Evolutionary conservation across 2,888 invertebrate genomes (phyloP).

Genomic region (Eupithecia exiguata): DNA sequence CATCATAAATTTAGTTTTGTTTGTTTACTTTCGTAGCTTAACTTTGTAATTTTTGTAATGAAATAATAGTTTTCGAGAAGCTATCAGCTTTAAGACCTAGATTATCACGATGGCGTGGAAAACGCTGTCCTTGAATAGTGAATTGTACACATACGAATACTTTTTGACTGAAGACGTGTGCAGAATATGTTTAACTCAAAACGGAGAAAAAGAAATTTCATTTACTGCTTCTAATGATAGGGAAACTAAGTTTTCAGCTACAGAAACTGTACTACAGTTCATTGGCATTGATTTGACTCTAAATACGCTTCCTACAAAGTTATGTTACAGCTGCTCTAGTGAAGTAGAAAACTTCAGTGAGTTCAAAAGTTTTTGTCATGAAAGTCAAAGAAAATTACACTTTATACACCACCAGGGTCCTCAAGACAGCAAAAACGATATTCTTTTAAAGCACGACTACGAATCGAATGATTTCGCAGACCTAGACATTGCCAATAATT

Average conservation of each 20-base stretch:
- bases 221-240: conserved; percentile 40
- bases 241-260: conserved; percentile 44
- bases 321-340: conserved; percentile 61
- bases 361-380: conserved; percentile 66
- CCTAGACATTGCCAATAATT: neutral
- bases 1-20: neutral
- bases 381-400: conserved; percentile 57
- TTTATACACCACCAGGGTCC: conserved; percentile 50
- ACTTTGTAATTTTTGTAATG: neutral
- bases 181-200: conserved; percentile 67
- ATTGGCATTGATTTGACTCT: conserved; percentile 60
- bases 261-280: conserved; percentile 60
- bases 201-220: conserved; percentile 55
- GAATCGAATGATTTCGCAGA: conserved; percentile 6
- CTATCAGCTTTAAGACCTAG: neutral
- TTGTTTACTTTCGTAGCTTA: neutral
- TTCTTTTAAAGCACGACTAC: neutral
- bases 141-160: conserved; percentile 64
- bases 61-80: neutral
- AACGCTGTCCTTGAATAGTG: conserved; percentile 45
- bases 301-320: conserved; percentile 55
- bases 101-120: conserved; percentile 47
- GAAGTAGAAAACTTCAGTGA: conserved; percentile 62
- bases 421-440: conserved; percentile 3
- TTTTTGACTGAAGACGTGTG: conserved; percentile 67